Percentiles rank a stretch among this genome's conserved stretches.
phyloP scores from a whole-genome alignment of 2,797 vertebrate species.

The Vireo griseus region DNA sequence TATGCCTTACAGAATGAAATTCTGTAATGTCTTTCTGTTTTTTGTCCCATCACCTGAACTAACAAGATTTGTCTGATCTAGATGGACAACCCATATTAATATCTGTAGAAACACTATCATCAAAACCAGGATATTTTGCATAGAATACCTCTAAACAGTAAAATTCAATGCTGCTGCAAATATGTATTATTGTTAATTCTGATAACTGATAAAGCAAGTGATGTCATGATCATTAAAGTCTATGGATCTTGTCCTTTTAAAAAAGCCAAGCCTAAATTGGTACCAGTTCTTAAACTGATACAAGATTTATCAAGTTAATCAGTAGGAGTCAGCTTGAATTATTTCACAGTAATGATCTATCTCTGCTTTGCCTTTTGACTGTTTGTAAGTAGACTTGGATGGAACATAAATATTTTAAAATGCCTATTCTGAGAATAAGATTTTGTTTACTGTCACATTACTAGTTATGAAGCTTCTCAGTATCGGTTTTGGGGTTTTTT shows the following conservation, averaged over 20 bases:
- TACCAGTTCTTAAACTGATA: not conserved
- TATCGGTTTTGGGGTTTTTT: not conserved
- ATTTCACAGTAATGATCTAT: not conserved
- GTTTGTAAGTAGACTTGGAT: not conserved
- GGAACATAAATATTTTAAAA: not conserved
- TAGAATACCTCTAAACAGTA: not conserved
- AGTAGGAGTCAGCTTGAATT: not conserved
- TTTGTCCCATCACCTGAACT: not conserved
- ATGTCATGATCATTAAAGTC: not conserved
- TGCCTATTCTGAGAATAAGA: not conserved
- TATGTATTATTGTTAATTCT: not conserved
- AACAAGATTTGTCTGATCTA: not conserved
- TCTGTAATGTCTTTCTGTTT: not conserved
- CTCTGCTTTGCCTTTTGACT: not conserved
- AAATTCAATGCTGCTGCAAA: not conserved
- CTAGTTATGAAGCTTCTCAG: not conserved
- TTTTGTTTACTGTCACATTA: not conserved
- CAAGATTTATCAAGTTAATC: not conserved
- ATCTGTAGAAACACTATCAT: not conserved
- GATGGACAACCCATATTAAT: not conserved
- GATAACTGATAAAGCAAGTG: not conserved
- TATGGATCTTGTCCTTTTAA: not conserved
- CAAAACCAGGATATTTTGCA: not conserved
- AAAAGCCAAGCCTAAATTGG: accelerated
- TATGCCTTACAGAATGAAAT: not conserved